phyloP scores from a whole-genome alignment of 1,140 invertebrate genomes.

The Catajapyx aquilonaris region DNA sequence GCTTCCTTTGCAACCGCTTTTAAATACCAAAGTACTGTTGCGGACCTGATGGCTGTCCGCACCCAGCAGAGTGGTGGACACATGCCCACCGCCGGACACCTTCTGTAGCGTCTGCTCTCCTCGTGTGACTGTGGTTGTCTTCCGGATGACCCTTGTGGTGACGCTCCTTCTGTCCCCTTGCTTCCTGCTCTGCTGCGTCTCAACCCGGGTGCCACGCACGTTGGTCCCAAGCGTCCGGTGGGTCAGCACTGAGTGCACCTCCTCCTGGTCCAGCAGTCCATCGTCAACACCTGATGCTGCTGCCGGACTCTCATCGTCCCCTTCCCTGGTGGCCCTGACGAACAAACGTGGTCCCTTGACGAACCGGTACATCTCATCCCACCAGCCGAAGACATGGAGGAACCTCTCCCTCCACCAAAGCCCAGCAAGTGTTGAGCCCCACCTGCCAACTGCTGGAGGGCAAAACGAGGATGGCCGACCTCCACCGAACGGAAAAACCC shows the following conservation, averaged over 20 bases:
- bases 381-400: too few species aligned
- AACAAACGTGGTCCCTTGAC: constrained; percentile 50
- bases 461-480: too few species aligned
- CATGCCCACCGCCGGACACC: too few species aligned
- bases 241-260: constrained; percentile 52
- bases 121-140: constrained; percentile 70
- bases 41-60: too few species aligned
- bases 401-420: too few species aligned
- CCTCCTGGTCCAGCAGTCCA: constrained; percentile 18
- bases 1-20: too few species aligned
- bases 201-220: constrained; percentile 34
- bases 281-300: constrained; percentile 17
- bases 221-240: constrained; percentile 63
- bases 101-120: constrained; percentile 72
- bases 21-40: too few species aligned
- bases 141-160: constrained; percentile 66
- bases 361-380: constrained; percentile 42
- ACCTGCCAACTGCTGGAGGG: too few species aligned
- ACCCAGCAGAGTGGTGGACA: too few species aligned
- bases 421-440: too few species aligned
- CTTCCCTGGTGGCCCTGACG: constrained; percentile 50
- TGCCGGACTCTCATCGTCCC: constrained; percentile 30
- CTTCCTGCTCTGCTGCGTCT: constrained; percentile 38
- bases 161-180: constrained; percentile 37
- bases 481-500: too few species aligned